Conservation (phyloP, 1,140 invertebrate genomes). For the Neodiprion lecontei region DNA sequence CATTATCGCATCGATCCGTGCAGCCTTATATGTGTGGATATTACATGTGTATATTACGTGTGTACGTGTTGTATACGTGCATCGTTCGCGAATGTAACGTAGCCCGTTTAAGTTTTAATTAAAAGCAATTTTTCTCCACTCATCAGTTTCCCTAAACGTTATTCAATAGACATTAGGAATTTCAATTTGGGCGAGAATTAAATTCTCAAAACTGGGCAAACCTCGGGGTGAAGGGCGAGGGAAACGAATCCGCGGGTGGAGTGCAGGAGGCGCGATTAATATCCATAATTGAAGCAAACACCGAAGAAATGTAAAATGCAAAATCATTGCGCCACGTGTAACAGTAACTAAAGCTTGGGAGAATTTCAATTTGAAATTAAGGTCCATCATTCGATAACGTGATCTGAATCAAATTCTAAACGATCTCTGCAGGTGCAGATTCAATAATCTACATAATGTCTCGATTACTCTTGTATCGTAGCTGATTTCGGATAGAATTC, state of each 20-base stretch:
- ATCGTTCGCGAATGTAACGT: too few relatives aligned
- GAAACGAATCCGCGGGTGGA: neutral
- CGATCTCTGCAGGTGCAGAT: too few relatives aligned
- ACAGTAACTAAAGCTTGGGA: neutral
- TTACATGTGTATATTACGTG: too few relatives aligned
- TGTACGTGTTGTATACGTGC: too few relatives aligned
- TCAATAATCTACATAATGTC: too few relatives aligned
- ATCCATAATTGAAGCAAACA: constrained; percentile 1
- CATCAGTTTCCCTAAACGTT: neutral
- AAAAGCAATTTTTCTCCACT: constrained; percentile 2
- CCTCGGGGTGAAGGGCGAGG: neutral
- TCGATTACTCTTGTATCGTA: too few relatives aligned
- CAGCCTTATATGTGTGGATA: neutral
- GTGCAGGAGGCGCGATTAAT: neutral
- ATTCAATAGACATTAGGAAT: neutral
- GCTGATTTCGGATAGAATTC: too few relatives aligned
- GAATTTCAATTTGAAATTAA: neutral
- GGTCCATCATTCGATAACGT: too few relatives aligned
- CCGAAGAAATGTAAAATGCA: neutral
- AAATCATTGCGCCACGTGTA: neutral
- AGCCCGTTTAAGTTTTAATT: neutral
- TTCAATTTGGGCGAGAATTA: neutral
- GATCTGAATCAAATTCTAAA: too few relatives aligned
- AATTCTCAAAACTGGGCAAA: neutral
- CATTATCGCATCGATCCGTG: neutral